Base-by-base conservation (phyloP, 1,140 invertebrate genomes). In the Neodiprion virginianus region DNA sequence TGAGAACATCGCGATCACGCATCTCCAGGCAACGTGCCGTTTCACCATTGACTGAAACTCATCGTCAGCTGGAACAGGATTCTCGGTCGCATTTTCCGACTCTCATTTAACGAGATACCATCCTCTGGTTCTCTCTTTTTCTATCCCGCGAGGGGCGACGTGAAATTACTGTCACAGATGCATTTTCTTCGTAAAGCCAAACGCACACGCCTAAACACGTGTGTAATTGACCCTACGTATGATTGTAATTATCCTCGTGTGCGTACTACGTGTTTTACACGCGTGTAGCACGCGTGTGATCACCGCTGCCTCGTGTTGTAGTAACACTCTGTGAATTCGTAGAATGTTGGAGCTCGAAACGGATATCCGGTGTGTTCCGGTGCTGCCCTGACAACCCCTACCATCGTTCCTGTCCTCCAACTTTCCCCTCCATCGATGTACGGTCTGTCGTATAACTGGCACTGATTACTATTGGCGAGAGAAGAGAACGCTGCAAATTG, bases 361-460 rank as follows among this genome's bases (percentile, higher is more conserved):
- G 87, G 87, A 88, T 84, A 84, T 88, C 87, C 87, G 83, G 83
- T 78, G 28, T 40, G 79, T 86, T 86, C 84, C 84, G 83, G 81
- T 82, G 28, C 5, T 40, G 80, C 76, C 76, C 72, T 75, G 76
- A 69, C 76, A 78, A 61, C 53, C 53, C 53, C 53, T 61, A 61
- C 53, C 53, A 61, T 61, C 28, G 28, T 5, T 47, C 40, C 67
- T 72, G 74, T 78, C 74, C 67, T 73, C 66, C 74, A 74, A 9
- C 66, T 67, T 65, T 48, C 72, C 69, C 10, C 69, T 69, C 75
- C 53, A 61, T 61, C 23, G n/a, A 71, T 50, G 50, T 49, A 72
- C 69, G 28, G 71, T 79, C 78, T 7, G 79, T 78, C 12, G 78
- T 77, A 67, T 80, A 79, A n/a, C 78, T 78, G 14, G 76, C 76